phyloP scores from a whole-genome alignment of 2,113 vertebrate species.

The Erythrolamprus reginae region DNA sequence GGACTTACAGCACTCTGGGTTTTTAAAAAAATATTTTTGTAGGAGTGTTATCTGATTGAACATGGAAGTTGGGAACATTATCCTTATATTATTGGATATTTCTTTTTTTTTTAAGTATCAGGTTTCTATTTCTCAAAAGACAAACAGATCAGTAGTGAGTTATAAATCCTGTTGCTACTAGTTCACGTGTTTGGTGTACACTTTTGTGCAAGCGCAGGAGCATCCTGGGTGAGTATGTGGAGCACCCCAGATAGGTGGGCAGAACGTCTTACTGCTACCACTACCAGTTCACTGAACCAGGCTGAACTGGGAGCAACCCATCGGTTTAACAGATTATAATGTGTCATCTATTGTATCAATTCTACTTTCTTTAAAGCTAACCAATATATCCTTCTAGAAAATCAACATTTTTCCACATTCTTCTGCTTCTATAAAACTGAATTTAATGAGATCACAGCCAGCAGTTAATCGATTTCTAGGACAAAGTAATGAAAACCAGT shows the following conservation, averaged over 20 bases:
- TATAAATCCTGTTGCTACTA: too few relatives aligned
- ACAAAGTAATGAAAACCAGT: neutral
- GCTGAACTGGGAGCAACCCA: too few relatives aligned
- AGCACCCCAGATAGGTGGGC: too few relatives aligned
- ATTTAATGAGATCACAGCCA: neutral
- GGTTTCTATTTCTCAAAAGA: neutral
- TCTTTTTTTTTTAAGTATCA: neutral
- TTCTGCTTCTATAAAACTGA: neutral
- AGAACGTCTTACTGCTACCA: too few relatives aligned
- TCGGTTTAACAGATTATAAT: neutral
- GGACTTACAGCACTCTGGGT: neutral
- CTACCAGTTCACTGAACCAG: too few relatives aligned
- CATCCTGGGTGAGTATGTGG: too few relatives aligned
- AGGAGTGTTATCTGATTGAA: neutral
- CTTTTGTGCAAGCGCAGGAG: too few relatives aligned
- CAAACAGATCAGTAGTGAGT: too few relatives aligned
- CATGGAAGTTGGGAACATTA: neutral
- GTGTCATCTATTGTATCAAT: neutral
- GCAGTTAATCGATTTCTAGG: slow-evolving; percentile 6
- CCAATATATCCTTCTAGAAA: neutral
- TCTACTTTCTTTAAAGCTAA: neutral
- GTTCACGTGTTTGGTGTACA: too few relatives aligned
- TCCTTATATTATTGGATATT: neutral
- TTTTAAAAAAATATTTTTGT: neutral
- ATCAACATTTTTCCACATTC: neutral